A percentile compares a stretch with the other conserved stretches of the same genome.
These are phyloP conservation scores for Drosophila azteca DNA, from an alignment of 1,140 invertebrate species.

Conservation along the genomic window DNA sequence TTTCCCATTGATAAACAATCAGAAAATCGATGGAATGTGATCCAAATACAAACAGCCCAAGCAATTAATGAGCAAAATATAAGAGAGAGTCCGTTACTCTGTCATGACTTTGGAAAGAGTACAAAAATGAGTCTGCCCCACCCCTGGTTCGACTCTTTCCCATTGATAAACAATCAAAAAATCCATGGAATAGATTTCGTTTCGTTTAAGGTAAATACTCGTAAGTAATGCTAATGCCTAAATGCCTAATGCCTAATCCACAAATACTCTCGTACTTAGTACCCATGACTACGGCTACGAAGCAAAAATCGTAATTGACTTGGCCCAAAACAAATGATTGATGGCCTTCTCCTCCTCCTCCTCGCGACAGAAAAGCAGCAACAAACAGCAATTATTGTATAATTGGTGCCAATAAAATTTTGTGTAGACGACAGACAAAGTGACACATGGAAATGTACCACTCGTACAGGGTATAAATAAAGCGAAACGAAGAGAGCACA, in stretches of 20 bases:
- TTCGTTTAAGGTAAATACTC: conserved; percentile 70
- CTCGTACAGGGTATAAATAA: conserved; percentile 25
- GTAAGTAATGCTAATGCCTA: conserved; percentile 33
- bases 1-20: too few relatives aligned
- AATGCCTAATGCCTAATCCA: not conserved
- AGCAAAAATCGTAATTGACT: conserved; percentile 45
- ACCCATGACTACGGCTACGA: conserved; percentile 50
- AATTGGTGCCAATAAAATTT: conserved; percentile 74
- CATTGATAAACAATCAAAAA: conserved; percentile 51
- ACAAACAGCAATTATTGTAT: conserved; percentile 27
- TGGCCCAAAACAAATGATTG: conserved; percentile 61
- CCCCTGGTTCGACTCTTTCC: not conserved
- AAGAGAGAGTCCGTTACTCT: too few relatives aligned
- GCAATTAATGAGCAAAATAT: too few relatives aligned
- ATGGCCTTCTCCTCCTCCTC: too few relatives aligned
- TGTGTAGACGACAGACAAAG: conserved; percentile 51
- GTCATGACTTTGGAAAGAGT: too few relatives aligned
- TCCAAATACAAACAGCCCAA: too few relatives aligned
- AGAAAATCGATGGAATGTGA: conserved; percentile 35
- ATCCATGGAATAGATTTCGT: conserved; percentile 41
- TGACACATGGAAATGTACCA: conserved; percentile 45
- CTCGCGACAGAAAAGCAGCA: conserved; percentile 3
- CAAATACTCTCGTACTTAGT: conserved; percentile 29
- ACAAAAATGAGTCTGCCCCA: too few relatives aligned
- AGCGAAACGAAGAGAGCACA: not conserved